phyloP scores from a whole-genome alignment of 2,113 vertebrate species.

The Pagrus major region DNA sequence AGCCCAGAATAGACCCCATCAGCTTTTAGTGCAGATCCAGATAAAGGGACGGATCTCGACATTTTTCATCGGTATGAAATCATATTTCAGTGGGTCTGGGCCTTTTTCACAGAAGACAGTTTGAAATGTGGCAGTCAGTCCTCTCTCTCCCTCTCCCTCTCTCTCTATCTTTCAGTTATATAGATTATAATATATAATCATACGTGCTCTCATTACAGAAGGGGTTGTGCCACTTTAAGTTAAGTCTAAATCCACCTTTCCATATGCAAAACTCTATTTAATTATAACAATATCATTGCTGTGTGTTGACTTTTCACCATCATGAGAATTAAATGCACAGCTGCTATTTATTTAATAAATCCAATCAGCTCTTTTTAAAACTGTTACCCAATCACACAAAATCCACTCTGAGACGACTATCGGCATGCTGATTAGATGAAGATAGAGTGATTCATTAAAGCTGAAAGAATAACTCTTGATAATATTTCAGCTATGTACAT shows the following conservation, averaged over 20 bases:
- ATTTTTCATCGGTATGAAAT: too few relatives aligned
- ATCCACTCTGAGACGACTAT: constrained; percentile 27
- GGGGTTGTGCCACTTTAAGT: neutral
- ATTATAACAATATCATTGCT: constrained; percentile 15
- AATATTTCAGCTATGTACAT: constrained; percentile 45
- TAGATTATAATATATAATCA: neutral
- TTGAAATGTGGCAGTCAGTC: neutral
- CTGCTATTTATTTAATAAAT: constrained; percentile 39
- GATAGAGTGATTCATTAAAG: constrained; percentile 36
- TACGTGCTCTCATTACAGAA: neutral
- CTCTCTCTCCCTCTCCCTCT: neutral
- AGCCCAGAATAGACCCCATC: too few relatives aligned
- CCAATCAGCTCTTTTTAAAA: constrained; percentile 25
- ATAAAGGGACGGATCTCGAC: too few relatives aligned
- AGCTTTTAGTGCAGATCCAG: too few relatives aligned
- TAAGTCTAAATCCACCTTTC: constrained; percentile 26
- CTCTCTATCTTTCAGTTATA: neutral
- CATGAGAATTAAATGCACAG: constrained; percentile 28
- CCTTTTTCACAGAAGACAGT: neutral
- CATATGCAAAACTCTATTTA: neutral
- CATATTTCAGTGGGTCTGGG: neutral
- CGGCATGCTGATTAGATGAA: constrained; percentile 36
- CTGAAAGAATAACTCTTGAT: constrained; percentile 32
- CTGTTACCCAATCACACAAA: constrained; percentile 23
- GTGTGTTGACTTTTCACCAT: constrained; percentile 19